A percentile compares a stretch with the other conserved stretches of the same genome.
These are phyloP conservation scores for Drosophila subpulchrella DNA, from an alignment of 1,140 invertebrate species.

Conservation along the genomic window DNA sequence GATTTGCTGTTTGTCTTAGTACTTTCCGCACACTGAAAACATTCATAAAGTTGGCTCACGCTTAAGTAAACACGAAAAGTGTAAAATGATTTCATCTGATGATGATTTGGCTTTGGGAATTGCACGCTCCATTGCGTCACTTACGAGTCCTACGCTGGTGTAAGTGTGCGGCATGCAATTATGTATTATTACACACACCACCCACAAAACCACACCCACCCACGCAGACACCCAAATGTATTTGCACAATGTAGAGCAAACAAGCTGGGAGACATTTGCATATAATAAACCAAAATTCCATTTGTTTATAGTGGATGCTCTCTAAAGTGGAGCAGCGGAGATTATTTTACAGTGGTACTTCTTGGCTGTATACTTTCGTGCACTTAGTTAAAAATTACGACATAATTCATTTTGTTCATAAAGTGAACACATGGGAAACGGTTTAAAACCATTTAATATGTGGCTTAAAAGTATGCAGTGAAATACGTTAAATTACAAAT, in stretches of 20 bases:
- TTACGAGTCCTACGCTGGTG: constrained; percentile 14
- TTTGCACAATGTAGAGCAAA: constrained; percentile 42
- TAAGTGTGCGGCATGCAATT: constrained; percentile 27
- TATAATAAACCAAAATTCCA: constrained; percentile 43
- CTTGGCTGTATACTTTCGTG: too few species aligned
- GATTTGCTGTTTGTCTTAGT: constrained; percentile 71
- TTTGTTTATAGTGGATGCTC: constrained; percentile 14
- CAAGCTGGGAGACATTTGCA: constrained; percentile 42
- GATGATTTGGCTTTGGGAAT: constrained; percentile 65
- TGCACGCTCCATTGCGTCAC: constrained; percentile 55
- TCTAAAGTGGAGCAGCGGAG: constrained; percentile 5
- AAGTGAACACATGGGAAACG: too few species aligned
- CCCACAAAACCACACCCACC: neutral
- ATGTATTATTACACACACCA: constrained; percentile 33
- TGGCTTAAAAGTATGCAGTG: too few species aligned
- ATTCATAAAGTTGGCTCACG: constrained; percentile 75
- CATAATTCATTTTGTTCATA: too few species aligned
- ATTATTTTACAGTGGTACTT: neutral
- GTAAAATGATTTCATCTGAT: constrained; percentile 78
- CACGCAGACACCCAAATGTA: neutral
- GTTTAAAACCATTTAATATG: too few species aligned
- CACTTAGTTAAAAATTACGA: too few species aligned
- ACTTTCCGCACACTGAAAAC: constrained; percentile 38
- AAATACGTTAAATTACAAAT: too few species aligned
- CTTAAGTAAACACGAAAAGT: constrained; percentile 80